Conservation (phyloP, 2,797 vertebrate genomes). For the Allobates femoralis region DNA sequence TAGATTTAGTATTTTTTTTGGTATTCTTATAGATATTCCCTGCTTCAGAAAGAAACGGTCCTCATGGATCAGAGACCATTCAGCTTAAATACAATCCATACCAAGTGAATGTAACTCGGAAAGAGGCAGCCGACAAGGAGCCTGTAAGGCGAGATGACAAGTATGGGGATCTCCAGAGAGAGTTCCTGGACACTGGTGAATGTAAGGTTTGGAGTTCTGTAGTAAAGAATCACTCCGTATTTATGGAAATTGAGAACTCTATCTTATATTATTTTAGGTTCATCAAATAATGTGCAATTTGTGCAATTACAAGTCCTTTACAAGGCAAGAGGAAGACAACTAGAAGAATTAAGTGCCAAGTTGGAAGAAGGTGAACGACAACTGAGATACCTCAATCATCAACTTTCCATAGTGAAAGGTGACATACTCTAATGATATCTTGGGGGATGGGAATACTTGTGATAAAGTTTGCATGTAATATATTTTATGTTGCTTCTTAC, state of each 20-base stretch:
- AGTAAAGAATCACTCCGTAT: background rate
- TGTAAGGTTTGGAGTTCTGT: conserved; percentile 73
- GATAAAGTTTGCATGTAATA: background rate
- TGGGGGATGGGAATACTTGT: background rate
- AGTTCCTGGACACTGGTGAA: conserved; percentile 85
- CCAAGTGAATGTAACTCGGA: conserved; percentile 74
- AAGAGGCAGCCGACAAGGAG: conserved; percentile 75
- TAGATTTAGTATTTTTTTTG: background rate
- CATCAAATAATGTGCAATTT: conserved; percentile 83
- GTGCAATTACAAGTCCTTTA: conserved; percentile 91
- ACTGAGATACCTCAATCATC: conserved; percentile 90
- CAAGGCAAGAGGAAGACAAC: conserved; percentile 88
- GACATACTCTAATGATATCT: conserved; percentile 44
- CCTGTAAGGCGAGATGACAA: conserved; percentile 71
- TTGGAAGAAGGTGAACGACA: conserved; percentile 88
- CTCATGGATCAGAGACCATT: conserved; percentile 73
- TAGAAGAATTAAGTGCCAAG: conserved; percentile 86
- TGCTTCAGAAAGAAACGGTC: conserved; percentile 68
- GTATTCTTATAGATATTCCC: conserved; percentile 63
- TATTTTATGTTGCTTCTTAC: background rate
- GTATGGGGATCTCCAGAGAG: conserved; percentile 85
- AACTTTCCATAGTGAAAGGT: conserved; percentile 91
- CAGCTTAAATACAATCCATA: conserved; percentile 86
- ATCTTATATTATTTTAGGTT: conserved; percentile 74
- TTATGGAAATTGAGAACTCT: conserved; percentile 25